Percentiles rank a stretch among this genome's conserved stretches.
These are phyloP conservation scores for Macroramphosus scolopax DNA, from an alignment of 2,797 vertebrate genomes.

Conservation along the genomic window DNA sequence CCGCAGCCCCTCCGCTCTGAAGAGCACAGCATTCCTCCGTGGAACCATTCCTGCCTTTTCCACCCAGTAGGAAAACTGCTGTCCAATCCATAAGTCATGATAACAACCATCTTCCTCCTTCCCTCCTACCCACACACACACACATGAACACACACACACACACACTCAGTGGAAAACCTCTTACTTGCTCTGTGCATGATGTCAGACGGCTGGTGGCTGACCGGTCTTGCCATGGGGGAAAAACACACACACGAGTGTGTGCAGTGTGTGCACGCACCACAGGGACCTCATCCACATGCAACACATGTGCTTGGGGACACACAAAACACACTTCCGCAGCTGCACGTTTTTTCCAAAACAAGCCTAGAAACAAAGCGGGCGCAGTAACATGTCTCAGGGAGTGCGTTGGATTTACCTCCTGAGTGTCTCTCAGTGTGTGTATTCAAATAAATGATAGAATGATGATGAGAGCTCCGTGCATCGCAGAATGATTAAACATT, in stretches of 20 bases:
- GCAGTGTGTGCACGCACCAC: too few relatives aligned
- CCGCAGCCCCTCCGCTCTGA: slow-evolving; percentile 24
- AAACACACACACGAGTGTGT: slow-evolving; percentile 31
- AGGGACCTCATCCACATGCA: slow-evolving; percentile 21
- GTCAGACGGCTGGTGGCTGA: slow-evolving; percentile 61
- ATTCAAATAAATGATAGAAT: too few relatives aligned
- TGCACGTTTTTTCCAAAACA: slow-evolving; percentile 1
- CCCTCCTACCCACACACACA: slow-evolving; percentile 29
- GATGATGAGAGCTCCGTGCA: too few relatives aligned
- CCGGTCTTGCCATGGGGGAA: slow-evolving; percentile 62
- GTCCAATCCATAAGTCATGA: slow-evolving; percentile 77
- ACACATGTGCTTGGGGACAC: slow-evolving; percentile 17
- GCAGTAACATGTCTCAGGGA: too few relatives aligned
- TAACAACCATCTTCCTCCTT: slow-evolving; percentile 65
- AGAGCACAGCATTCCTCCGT: slow-evolving; percentile 35
- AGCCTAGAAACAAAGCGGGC: too few relatives aligned
- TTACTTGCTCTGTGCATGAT: slow-evolving; percentile 55
- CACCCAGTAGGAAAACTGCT: slow-evolving; percentile 67
- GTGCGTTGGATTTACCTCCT: too few relatives aligned
- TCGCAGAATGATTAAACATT: too few relatives aligned
- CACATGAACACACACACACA: slow-evolving; percentile 26
- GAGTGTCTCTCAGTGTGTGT: too few relatives aligned
- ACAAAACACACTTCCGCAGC: slow-evolving; percentile 19
- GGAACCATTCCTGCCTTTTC: slow-evolving; percentile 54
- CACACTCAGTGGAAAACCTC: slow-evolving; percentile 54